Evolutionary conservation across 2,888 invertebrate genomes (phyloP).

Genomic region (Macaria liturata): DNA sequence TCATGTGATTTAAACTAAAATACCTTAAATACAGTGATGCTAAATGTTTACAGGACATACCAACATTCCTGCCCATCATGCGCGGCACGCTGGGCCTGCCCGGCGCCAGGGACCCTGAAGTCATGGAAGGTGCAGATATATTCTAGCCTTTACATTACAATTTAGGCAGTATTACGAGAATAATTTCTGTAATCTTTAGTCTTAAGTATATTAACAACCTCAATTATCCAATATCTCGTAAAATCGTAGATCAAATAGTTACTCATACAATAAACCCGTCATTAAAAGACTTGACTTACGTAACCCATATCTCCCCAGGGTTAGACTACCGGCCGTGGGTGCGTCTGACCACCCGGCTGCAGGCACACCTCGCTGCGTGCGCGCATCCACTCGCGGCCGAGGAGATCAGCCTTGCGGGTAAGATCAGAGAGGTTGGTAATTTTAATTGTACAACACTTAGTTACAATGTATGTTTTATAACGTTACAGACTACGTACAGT

Average conservation of each 20-base stretch:
- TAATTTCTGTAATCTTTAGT: too few species aligned
- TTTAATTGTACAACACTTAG: too few species aligned
- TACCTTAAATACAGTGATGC: too few species aligned
- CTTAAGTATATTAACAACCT: too few species aligned
- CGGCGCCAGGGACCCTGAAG: slow-evolving; percentile 93
- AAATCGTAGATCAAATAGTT: too few species aligned
- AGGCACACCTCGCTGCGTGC: slow-evolving; percentile 92
- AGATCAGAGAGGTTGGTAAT: slow-evolving; percentile 88
- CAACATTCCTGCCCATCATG: slow-evolving; percentile 97
- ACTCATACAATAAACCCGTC: too few species aligned
- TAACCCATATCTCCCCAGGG: slow-evolving; percentile 42
- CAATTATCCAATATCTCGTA: too few species aligned
- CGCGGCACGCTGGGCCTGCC: slow-evolving; percentile 93
- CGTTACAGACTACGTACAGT: too few species aligned
- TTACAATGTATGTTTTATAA: too few species aligned
- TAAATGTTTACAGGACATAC: slow-evolving; percentile 85
- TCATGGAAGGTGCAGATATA: slow-evolving; percentile 85
- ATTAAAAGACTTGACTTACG: not conserved
- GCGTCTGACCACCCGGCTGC: slow-evolving; percentile 88
- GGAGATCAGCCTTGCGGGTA: slow-evolving; percentile 88
- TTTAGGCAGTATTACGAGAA: too few species aligned
- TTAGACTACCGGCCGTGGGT: slow-evolving; percentile 82
- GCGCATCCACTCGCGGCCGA: slow-evolving; percentile 92
- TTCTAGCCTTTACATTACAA: too few species aligned
- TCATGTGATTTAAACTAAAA: too few species aligned